Conservation (phyloP, 2,888 invertebrate genomes). For the Lordiphosa andalusiaca region DNA sequence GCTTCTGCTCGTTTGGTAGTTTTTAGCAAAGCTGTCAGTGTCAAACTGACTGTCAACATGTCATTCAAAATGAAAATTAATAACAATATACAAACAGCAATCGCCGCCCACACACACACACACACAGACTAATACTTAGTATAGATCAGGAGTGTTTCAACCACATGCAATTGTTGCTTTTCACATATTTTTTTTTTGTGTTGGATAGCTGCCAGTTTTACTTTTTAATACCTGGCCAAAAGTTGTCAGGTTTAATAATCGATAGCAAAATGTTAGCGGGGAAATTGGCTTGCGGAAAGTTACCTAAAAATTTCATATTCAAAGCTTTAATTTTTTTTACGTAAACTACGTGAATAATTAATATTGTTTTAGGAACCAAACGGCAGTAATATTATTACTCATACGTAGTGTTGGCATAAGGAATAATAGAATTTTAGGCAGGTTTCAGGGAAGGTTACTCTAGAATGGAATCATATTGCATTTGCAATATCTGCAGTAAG, state of each 20-base stretch:
- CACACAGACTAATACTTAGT: conserved; percentile 14
- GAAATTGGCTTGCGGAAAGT: too few species aligned
- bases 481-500: too few species aligned
- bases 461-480: too few species aligned
- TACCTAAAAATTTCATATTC: too few species aligned
- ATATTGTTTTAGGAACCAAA: too few species aligned
- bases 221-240: conserved; percentile 33
- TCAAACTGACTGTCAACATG: conserved; percentile 77
- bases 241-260: conserved; percentile 46
- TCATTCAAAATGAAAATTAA: conserved; percentile 77
- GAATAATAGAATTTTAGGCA: too few species aligned
- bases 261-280: conserved; percentile 9
- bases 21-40: conserved; percentile 71
- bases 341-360: too few species aligned
- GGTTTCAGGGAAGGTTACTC: too few species aligned
- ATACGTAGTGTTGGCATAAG: too few species aligned
- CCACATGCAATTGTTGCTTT: conserved; percentile 50
- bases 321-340: too few species aligned
- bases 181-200: conserved; percentile 28
- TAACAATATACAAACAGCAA: conserved; percentile 64
- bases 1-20: conserved; percentile 37
- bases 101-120: conserved; percentile 16
- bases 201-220: conserved; percentile 33
- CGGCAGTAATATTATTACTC: too few species aligned
- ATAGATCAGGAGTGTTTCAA: conserved; percentile 25